Evolutionary conservation across 2,888 invertebrate genomes (phyloP).

Genomic region (Helicoverpa assulta): DNA sequence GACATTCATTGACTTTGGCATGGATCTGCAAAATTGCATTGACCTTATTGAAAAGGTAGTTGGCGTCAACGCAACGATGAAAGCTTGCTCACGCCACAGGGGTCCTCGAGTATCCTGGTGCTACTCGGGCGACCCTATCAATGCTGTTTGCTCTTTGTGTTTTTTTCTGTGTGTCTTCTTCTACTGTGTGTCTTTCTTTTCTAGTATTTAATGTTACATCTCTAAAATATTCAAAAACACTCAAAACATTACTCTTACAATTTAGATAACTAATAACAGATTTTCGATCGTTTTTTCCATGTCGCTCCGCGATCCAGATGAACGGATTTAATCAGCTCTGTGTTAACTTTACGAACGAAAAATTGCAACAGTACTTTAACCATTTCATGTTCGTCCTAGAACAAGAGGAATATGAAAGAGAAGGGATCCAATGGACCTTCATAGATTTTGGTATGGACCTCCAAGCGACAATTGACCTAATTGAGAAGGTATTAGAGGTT

Average conservation of each 20-base stretch:
- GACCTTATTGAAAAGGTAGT: constrained; percentile 98
- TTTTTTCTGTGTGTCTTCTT: constrained; percentile 73
- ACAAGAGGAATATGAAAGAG: constrained; percentile 98
- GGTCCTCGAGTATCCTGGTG: constrained; percentile 74
- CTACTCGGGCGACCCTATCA: constrained; percentile 80
- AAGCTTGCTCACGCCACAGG: constrained; percentile 88
- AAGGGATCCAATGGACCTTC: constrained; percentile 97
- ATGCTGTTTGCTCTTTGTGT: constrained; percentile 81
- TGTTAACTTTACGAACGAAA: constrained; percentile 99
- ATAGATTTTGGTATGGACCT: constrained; percentile 99
- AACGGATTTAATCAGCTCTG: constrained; percentile 99
- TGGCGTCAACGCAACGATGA: constrained; percentile 88
- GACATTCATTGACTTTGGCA: constrained; percentile 99
- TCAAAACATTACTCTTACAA: constrained; percentile 57
- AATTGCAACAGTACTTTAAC: constrained; percentile 98
- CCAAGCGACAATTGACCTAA: constrained; percentile 96
- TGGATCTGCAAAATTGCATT: constrained; percentile 98
- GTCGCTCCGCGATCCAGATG: constrained; percentile 91
- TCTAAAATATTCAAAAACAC: constrained; percentile 63
- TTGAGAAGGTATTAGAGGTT: constrained; percentile 94
- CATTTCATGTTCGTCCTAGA: constrained; percentile 99
- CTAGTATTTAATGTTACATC: constrained; percentile 63
- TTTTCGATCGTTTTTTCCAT: constrained; percentile 78
- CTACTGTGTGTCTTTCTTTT: constrained; percentile 63
- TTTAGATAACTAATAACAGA: constrained; percentile 62